phyloP scores from a whole-genome alignment of 2,113 vertebrate genomes.

The Turnix velox region DNA sequence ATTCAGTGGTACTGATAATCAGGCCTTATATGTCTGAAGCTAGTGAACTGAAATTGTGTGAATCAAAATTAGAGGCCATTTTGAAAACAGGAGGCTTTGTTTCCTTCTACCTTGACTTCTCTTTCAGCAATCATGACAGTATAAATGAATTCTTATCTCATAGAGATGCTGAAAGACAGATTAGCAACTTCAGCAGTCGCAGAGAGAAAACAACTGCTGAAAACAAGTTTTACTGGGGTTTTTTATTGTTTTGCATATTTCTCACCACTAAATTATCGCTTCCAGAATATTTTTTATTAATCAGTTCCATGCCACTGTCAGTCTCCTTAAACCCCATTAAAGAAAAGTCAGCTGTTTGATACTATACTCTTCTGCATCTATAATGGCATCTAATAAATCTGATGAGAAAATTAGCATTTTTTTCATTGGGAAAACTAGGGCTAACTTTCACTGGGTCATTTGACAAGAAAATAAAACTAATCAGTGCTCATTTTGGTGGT shows the following conservation, averaged over 20 bases:
- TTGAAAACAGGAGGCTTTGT: not conserved
- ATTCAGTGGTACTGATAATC: not conserved
- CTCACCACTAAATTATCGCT: not conserved
- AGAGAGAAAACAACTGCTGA: not conserved
- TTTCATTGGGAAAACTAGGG: not conserved
- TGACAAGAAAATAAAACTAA: slow-evolving; percentile 23
- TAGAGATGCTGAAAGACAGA: not conserved
- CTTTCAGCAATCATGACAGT: not conserved
- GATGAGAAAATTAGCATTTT: not conserved
- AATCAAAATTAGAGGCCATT: not conserved
- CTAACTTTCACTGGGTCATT: not conserved
- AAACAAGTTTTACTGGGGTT: not conserved
- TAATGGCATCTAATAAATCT: not conserved
- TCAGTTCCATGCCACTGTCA: not conserved
- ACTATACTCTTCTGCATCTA: not conserved
- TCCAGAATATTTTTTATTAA: not conserved
- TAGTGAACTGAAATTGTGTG: not conserved
- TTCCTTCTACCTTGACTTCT: not conserved
- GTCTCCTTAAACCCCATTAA: not conserved
- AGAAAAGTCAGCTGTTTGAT: not conserved
- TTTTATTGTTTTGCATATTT: not conserved
- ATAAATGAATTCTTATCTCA: not conserved
- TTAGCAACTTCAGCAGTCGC: not conserved
- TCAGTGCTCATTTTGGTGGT: not conserved
- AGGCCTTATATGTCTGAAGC: not conserved